Base-by-base conservation (phyloP, 1,140 invertebrate genomes). In the Conopomorpha cramerella region DNA sequence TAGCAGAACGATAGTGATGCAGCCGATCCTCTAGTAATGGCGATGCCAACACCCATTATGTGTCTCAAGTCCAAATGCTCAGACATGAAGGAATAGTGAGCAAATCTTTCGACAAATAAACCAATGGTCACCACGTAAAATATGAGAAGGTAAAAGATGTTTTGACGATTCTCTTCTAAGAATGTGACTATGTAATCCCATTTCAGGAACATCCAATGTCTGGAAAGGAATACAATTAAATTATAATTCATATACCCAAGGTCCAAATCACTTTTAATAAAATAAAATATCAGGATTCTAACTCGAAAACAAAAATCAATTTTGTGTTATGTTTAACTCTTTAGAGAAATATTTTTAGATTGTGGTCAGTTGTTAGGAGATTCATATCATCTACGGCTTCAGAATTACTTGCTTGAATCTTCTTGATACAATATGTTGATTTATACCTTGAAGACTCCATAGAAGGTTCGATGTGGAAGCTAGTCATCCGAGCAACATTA, bases 31-130 rank as follows among this genome's bases (percentile, higher is more conserved):
- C 97, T 80, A 0, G 97, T 99, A 43, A 99, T 93, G 12, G 96
- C 95, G 30, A 99, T 98, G 1, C 97, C 96, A 11, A 96, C 93
- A 6, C 96, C 96, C 95, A 99, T 98, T 26, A 99, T 95, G 52
- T 98, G 94, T 4, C 97, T 80, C 34, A 99, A 74, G 67, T 99
- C 97, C 27, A 93, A 92, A 68, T 99, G 95, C 64, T 99, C 97
- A 0, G 93, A 85, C 89, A 96, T 92, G 61, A 95, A 96, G 0
- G 92, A 94, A 55, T 97, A 96, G 81, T 93, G 93, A 34, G 98
- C 96, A 64, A 99, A 99, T 64, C 96, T 80, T 66, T 99, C 96
- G 2, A 97, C 86, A 63, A 99, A 99, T 1, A 99, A 72, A 1
- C 90, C 91, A 51, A 96, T 90, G 8, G 93, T 96, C 13, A 96